Base-by-base conservation (phyloP, 2,888 invertebrate species). In the Therioaphis trifolii region DNA sequence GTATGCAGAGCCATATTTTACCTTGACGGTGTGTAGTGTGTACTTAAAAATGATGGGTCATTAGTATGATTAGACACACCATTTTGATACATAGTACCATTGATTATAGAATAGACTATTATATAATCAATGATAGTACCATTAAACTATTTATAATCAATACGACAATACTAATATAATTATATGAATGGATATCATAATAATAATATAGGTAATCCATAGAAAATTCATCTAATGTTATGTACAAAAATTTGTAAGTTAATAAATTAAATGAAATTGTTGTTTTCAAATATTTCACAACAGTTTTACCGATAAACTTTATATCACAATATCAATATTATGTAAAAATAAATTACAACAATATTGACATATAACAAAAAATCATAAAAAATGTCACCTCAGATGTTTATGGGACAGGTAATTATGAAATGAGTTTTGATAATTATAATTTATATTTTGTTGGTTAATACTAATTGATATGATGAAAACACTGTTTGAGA, bases 51-150 rank as follows among this genome's bases (percentile, higher is more conserved):
- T 49, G 66, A 52, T 78, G 66, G 21, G 7, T 78, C 35, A 35
- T 66, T 78, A 78, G 18, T 68, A 66, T 11, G 35, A 66, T 78
- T 78, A 35, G 77, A 78, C 24, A 78, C 66, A 52, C 66, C 5
- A 78, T 78, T 52, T 66, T 78, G 35, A 49, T 58, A 63, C n/a
- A 12, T n/a, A 14, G 21, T 52, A 49, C n/a, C 11, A 49, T 15
- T 18, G 5, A 18, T 63, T 27, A 21, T n/a, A n/a, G n/a, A n/a
- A n/a, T n/a, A n/a, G n/a, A n/a, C n/a, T n/a, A n/a, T n/a, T n/a
- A n/a, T n/a, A n/a, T n/a, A n/a, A n/a, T n/a, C n/a, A n/a, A n/a
- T n/a, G n/a, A n/a, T n/a, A n/a, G n/a, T n/a, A n/a, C n/a, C n/a
- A n/a, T n/a, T n/a, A n/a, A n/a, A n/a, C n/a, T n/a, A n/a, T n/a